Evolutionary conservation across 2,888 invertebrate genomes (phyloP).

Genomic region (Drosophila melanocephala): DNA sequence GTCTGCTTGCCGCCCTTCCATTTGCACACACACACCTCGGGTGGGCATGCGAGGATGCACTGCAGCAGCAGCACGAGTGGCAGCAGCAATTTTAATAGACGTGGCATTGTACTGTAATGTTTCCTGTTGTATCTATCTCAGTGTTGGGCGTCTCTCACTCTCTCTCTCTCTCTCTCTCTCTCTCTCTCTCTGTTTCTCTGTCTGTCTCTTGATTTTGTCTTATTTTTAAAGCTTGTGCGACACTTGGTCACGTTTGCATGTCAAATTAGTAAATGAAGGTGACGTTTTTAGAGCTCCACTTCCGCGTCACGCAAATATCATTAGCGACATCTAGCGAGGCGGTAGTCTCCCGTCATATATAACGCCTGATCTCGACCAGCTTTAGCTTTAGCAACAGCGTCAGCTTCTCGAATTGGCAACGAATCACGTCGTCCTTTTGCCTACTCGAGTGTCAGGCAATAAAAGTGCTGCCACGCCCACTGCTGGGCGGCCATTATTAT

Average conservation of each 20-base stretch:
- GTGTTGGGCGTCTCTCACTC: background rate
- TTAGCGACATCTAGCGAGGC: constrained; percentile 54
- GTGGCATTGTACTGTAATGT: constrained; percentile 33
- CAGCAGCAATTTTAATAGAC: constrained; percentile 20
- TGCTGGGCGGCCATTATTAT: constrained; percentile 53
- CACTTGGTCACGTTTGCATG: constrained; percentile 77
- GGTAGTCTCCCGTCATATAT: constrained; percentile 23
- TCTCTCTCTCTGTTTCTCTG: background rate
- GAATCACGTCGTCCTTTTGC: constrained; percentile 36
- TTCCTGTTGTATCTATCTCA: constrained; percentile 9
- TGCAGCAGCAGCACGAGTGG: constrained; percentile 30
- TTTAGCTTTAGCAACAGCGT: constrained; percentile 1
- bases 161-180: background rate
- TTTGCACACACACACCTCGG: constrained; percentile 92
- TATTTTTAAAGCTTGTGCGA: constrained; percentile 21
- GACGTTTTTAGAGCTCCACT: constrained; percentile 49
- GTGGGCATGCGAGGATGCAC: constrained; percentile 87
- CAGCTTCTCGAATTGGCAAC: constrained; percentile 9
- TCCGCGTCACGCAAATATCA: constrained; percentile 56
- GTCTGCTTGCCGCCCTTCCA: constrained; percentile 97
- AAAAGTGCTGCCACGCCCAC: constrained; percentile 52
- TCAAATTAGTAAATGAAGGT: constrained; percentile 67
- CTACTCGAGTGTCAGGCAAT: constrained; percentile 69
- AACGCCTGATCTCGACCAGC: constrained; percentile 43
- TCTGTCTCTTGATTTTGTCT: background rate